These are phyloP conservation scores for Corynorhinus townsendii DNA, from an alignment of 2,113 vertebrate genomes.

Conservation along the genomic window DNA sequence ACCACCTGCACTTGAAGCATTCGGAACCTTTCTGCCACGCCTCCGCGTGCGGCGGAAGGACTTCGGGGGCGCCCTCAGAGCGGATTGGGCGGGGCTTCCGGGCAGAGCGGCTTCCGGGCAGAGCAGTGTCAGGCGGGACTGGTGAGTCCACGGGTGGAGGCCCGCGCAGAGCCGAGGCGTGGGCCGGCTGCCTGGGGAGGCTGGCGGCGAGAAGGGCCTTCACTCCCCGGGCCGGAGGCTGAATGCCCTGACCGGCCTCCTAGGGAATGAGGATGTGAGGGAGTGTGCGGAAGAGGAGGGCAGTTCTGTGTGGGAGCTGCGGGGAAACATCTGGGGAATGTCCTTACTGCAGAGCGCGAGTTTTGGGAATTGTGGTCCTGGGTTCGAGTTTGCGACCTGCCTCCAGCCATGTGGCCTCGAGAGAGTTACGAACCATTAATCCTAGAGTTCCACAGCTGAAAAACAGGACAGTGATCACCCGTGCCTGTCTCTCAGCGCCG, in stretches of 20 bases:
- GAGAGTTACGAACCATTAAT: background rate
- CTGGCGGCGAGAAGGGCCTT: fast-evolving
- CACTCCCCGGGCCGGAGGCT: fast-evolving
- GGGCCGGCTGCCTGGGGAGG: fast-evolving
- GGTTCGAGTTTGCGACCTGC: background rate
- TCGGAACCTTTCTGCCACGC: slow-evolving; percentile 50
- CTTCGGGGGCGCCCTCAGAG: fast-evolving
- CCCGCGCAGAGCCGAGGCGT: fast-evolving
- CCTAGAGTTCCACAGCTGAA: background rate
- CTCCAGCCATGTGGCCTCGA: background rate
- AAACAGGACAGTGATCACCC: background rate
- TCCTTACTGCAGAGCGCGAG: background rate
- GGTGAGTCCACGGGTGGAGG: background rate
- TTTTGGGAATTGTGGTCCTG: background rate
- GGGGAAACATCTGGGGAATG: background rate
- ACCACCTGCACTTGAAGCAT: fast-evolving
- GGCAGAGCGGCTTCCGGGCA: fast-evolving
- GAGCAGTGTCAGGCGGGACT: fast-evolving
- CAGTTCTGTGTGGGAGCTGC: background rate
- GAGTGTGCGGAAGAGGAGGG: background rate
- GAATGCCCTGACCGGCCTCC: fast-evolving
- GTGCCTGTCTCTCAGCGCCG: background rate
- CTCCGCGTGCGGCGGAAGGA: background rate
- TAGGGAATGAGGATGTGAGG: background rate
- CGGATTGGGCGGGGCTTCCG: background rate